Evolutionary conservation across 2,888 invertebrate species (phyloP).

Genomic region (Amphipoea oculea): DNA sequence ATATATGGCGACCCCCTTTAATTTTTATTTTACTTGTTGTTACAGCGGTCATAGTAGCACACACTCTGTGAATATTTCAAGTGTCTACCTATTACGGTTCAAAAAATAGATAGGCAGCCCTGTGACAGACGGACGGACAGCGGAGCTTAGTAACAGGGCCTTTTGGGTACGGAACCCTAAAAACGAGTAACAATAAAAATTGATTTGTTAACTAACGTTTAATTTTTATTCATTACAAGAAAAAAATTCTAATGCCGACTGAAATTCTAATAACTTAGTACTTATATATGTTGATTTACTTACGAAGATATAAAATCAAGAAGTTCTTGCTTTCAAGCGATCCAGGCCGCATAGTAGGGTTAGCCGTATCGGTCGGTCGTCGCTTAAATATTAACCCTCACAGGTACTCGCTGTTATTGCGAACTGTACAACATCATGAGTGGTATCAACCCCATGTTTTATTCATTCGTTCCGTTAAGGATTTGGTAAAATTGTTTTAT

Average conservation of each 20-base stretch:
- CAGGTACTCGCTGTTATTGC: constrained; percentile 53
- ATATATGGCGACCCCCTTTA: too few relatives aligned
- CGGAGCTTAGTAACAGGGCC: too few relatives aligned
- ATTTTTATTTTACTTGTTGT: too few relatives aligned
- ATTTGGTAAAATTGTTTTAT: constrained; percentile 65
- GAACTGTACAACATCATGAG: constrained; percentile 60
- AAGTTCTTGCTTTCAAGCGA: constrained; percentile 5
- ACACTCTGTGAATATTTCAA: too few relatives aligned
- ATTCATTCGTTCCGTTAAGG: constrained; percentile 59
- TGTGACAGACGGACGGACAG: too few relatives aligned
- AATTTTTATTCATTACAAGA: background rate
- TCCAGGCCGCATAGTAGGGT: constrained; percentile 10
- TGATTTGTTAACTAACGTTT: background rate
- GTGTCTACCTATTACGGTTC: too few relatives aligned
- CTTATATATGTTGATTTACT: constrained; percentile 12
- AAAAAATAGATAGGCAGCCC: too few relatives aligned
- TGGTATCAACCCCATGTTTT: constrained; percentile 60
- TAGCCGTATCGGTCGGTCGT: constrained; percentile 47
- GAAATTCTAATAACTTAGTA: background rate
- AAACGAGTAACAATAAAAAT: background rate
- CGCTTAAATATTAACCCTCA: constrained; percentile 60
- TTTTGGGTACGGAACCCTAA: background rate
- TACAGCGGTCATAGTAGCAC: too few relatives aligned
- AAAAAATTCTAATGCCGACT: background rate
- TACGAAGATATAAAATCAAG: constrained; percentile 10